phyloP scores from a whole-genome alignment of 2,888 invertebrate species.

The Cataglyphis albicans region DNA sequence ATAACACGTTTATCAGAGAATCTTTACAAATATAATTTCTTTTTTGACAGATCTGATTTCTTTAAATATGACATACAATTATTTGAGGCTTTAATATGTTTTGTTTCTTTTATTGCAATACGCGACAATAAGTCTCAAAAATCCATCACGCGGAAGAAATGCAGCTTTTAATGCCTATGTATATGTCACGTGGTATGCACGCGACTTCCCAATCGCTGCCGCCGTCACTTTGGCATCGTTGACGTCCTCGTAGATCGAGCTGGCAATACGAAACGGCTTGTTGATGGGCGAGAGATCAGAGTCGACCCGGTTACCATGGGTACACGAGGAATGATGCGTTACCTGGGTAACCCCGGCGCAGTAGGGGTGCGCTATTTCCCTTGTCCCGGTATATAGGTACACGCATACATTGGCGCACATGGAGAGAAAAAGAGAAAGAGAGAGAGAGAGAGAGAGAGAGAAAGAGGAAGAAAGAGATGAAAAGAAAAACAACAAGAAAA shows the following conservation, averaged over 20 bases:
- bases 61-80: background rate
- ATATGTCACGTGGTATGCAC: constrained; percentile 69
- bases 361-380: constrained; percentile 66
- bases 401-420: background rate
- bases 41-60: background rate
- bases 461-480: background rate
- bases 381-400: constrained; percentile 38
- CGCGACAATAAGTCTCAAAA: background rate
- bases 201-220: constrained; percentile 58
- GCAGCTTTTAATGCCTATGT: constrained; percentile 33
- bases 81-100: background rate
- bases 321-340: constrained; percentile 81
- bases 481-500: background rate
- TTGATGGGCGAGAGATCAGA: constrained; percentile 78
- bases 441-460: background rate
- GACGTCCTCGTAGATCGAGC: constrained; percentile 67
- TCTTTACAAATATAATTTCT: background rate
- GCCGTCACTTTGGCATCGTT: constrained; percentile 46
- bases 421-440: background rate
- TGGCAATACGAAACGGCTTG: constrained; percentile 79
- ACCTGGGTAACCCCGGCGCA: constrained; percentile 80
- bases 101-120: background rate
- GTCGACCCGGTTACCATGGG: constrained; percentile 80
- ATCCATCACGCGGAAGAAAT: constrained; percentile 58
- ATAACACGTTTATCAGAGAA: background rate